A percentile compares a stretch with the other conserved stretches of the same genome.
phyloP scores from a whole-genome alignment of 2,888 invertebrate genomes.

The Eremobia ochroleuca region DNA sequence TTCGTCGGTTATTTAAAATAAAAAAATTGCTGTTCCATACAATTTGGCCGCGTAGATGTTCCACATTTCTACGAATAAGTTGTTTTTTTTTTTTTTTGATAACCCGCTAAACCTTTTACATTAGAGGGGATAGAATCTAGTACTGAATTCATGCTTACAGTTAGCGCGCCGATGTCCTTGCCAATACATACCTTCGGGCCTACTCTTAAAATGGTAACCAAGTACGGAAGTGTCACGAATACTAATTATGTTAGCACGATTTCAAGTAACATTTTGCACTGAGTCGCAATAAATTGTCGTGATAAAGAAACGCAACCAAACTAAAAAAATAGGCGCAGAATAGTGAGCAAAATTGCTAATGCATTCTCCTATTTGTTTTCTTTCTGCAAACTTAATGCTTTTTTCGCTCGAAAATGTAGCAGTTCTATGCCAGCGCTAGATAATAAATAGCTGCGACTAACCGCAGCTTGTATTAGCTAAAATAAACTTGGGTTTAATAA shows the following conservation, averaged over 20 bases:
- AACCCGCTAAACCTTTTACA: no score
- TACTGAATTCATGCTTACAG: background rate
- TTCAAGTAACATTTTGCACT: slow-evolving; percentile 15
- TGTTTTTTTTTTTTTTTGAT: background rate
- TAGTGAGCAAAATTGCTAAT: slow-evolving; percentile 61
- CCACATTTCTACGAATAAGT: background rate
- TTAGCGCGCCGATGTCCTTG: no score
- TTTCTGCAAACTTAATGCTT: slow-evolving; percentile 49
- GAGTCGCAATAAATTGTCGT: slow-evolving; percentile 42
- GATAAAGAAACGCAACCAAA: slow-evolving; percentile 48
- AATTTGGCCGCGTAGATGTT: background rate
- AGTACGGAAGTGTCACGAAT: slow-evolving; percentile 6
- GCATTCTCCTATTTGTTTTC: slow-evolving; percentile 55
- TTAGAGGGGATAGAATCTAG: background rate
- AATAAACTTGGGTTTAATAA: slow-evolving; percentile 51
- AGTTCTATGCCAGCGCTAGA: slow-evolving; percentile 47
- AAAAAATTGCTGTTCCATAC: no score
- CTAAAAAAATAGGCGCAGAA: slow-evolving; percentile 53
- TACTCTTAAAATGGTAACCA: background rate
- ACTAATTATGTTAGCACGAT: slow-evolving; percentile 1
- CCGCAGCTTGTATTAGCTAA: slow-evolving; percentile 47
- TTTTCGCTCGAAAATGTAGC: slow-evolving; percentile 56
- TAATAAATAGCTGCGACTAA: slow-evolving; percentile 63
- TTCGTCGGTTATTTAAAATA: background rate
- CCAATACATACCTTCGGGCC: background rate